Conservation (phyloP, 2,113 vertebrate species). For the Eleginops maclovinus region DNA sequence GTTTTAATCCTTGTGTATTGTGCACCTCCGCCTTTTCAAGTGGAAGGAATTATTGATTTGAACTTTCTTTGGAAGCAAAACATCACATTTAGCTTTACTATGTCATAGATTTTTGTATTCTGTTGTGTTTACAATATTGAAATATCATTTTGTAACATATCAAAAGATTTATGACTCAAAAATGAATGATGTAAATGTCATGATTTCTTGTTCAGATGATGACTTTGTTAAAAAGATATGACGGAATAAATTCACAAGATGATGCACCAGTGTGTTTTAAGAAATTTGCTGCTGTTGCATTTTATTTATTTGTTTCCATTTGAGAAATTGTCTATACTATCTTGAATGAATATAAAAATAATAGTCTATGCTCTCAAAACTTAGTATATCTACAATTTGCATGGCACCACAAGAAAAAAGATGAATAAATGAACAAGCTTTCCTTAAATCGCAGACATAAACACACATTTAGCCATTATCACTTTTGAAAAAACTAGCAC, state of each 20-base stretch:
- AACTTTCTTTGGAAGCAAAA: constrained; percentile 31
- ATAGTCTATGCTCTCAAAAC: not conserved
- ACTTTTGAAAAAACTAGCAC: not conserved
- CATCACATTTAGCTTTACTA: constrained; percentile 43
- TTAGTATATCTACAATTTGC: not conserved
- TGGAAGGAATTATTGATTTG: constrained; percentile 14
- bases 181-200: constrained; percentile 73
- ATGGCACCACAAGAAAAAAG: not conserved
- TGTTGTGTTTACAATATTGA: constrained; percentile 68
- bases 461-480: not conserved
- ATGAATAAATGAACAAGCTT: not conserved
- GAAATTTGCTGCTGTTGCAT: not conserved
- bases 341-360: no score
- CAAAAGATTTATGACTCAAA: constrained; percentile 65
- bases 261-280: constrained; percentile 33
- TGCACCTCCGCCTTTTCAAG: constrained; percentile 17
- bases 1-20: constrained; percentile 31
- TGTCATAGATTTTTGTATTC: constrained; percentile 51
- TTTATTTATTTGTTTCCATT: not conserved
- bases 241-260: constrained; percentile 71
- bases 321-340: not conserved
- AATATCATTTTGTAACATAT: constrained; percentile 76
- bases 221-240: constrained; percentile 72
- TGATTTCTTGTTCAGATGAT: constrained; percentile 67
- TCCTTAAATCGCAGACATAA: not conserved